A percentile compares a stretch with the other conserved stretches of the same genome.
Conservation (phyloP, 1,140 invertebrate genomes). For the Leptoteleia sp. region DNA sequence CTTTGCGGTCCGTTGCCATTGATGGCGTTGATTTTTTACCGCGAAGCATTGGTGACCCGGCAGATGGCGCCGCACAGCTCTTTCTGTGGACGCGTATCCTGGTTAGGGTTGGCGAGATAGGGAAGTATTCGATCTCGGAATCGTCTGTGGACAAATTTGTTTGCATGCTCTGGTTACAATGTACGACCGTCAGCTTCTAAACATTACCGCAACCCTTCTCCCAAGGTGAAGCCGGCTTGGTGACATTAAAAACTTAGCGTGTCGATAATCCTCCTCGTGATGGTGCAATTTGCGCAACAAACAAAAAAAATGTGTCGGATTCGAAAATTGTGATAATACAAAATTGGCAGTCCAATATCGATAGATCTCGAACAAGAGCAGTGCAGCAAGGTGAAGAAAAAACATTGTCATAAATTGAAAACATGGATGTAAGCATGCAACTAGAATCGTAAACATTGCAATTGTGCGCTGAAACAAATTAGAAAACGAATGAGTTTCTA, state of each 20-base stretch:
- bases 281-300: slow-evolving; percentile 62
- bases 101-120: slow-evolving; percentile 89
- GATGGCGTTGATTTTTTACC: slow-evolving; percentile 49
- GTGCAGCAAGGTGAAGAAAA: slow-evolving; percentile 66
- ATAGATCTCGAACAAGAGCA: slow-evolving; percentile 72
- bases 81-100: slow-evolving; percentile 89
- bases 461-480: slow-evolving; percentile 16
- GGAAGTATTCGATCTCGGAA: slow-evolving; percentile 89
- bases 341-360: slow-evolving; percentile 75
- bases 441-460: slow-evolving; percentile 6
- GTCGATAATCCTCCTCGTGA: slow-evolving; percentile 68
- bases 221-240: slow-evolving; percentile 70
- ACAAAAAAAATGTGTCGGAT: slow-evolving; percentile 57
- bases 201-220: slow-evolving; percentile 68
- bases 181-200: slow-evolving; percentile 31
- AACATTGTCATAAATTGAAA: slow-evolving; percentile 21
- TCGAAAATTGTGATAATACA: slow-evolving; percentile 53
- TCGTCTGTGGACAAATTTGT: slow-evolving; percentile 84
- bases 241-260: slow-evolving; percentile 65
- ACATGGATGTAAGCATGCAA: slow-evolving; percentile 32
- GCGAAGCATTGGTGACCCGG: slow-evolving; percentile 63
- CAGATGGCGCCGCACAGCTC: slow-evolving; percentile 74
- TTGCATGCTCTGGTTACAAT: slow-evolving; percentile 65
- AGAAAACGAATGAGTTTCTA: not conserved
- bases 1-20: slow-evolving; percentile 51